Base-by-base conservation (phyloP, 2,888 invertebrate species). In the Acronicta leporina region DNA sequence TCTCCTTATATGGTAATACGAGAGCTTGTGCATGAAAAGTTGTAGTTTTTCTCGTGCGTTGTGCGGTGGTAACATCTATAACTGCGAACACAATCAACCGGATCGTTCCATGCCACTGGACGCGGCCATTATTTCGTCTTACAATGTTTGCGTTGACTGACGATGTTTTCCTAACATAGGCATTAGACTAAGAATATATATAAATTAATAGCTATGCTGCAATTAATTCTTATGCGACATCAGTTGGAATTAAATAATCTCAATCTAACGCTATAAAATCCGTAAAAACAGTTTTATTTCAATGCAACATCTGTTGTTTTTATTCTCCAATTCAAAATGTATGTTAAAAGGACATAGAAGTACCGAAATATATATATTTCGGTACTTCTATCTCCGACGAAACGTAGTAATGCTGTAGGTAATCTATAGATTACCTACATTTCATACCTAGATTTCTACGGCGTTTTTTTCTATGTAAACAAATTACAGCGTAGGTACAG, bases 31-130 rank as follows among this genome's bases (percentile, higher is more conserved):
- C 79, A 80, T 82, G 80, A 80, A 82, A 79, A 80, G 74, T 73
- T 63, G 59, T 63, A 67, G 42, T 79, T 85, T 87, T 83, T 83
- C 80, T 73, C 65, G 63, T 55, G 67, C 76, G 80, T 72, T 77
- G 77, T 81, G 79, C 79, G 75, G 76, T 81, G 75, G 82, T 79
- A 82, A 81, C 79, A 83, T 82, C 74, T 82, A 83, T 80, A 85
- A 83, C 84, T 83, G 82, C 84, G 82, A 79, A 82, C 86, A 87
- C 90, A 88, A 91, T 91, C 82, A 88, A 89, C 86, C 90, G 91
- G 50, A 80, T 82, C 92, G 92, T 90, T 88, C 85, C 91, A 87
- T 78, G 80, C 90, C 86, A 89, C 74, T 87, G 83, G 85, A 51
- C 85, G 80, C 88, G 79, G 82, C 88, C 86, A 91, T 92, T 87